Conservation (phyloP, 2,113 vertebrate genomes). For the Pristiophorus japonicus region DNA sequence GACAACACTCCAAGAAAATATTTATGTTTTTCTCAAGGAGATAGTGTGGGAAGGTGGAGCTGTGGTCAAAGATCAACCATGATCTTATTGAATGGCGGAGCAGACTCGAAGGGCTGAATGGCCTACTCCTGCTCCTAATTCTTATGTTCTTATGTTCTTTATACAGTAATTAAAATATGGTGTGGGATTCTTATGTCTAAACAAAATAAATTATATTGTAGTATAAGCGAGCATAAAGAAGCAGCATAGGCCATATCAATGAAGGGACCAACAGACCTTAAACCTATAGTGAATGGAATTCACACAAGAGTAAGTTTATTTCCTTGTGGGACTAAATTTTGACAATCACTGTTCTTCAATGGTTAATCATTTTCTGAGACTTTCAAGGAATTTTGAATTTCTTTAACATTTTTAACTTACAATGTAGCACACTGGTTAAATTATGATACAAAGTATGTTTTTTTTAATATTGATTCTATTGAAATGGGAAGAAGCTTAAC, state of each 20-base stretch:
- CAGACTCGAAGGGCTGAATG: too few species aligned
- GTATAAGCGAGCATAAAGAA: too few species aligned
- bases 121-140: too few species aligned
- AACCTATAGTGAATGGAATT: not conserved
- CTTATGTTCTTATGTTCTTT: too few species aligned
- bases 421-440: not conserved
- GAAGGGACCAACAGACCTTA: not conserved
- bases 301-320: not conserved
- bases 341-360: not conserved
- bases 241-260: not conserved
- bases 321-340: not conserved
- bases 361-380: not conserved
- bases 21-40: too few species aligned
- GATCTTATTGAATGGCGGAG: too few species aligned
- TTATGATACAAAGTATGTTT: not conserved
- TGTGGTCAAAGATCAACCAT: too few species aligned
- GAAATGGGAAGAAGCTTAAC: not conserved
- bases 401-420: not conserved
- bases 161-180: not conserved
- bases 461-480: not conserved
- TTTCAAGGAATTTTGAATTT: not conserved
- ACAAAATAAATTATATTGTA: not conserved
- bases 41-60: too few species aligned
- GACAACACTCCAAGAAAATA: not conserved
- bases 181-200: not conserved